These are phyloP conservation scores for Gortyna flavago DNA, from an alignment of 2,888 invertebrate species.

Conservation along the genomic window DNA sequence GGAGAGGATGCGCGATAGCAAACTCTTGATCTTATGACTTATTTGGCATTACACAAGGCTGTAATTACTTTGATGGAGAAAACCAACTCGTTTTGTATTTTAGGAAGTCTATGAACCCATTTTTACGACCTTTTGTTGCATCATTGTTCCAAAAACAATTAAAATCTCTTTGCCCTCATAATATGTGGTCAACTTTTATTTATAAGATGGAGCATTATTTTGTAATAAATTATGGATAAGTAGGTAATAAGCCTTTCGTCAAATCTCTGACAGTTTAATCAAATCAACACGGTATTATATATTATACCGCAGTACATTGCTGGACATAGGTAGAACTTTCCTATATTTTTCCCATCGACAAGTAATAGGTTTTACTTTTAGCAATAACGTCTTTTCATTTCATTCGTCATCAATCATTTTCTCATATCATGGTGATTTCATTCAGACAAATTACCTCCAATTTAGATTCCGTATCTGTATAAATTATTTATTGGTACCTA, in stretches of 20 bases:
- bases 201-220: neutral
- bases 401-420: slow-evolving; percentile 11
- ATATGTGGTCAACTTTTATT: neutral
- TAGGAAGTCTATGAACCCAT: neutral
- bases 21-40: neutral
- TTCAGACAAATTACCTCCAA: neutral
- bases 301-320: neutral
- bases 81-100: neutral
- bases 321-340: neutral
- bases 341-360: neutral
- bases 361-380: neutral
- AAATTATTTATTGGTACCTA: slow-evolving; percentile 8
- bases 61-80: neutral
- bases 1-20: neutral
- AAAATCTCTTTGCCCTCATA: neutral
- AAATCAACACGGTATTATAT: neutral
- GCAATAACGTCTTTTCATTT: neutral
- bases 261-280: neutral
- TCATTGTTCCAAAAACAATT: neutral
- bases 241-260: neutral
- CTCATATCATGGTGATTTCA: neutral
- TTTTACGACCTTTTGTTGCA: neutral
- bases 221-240: neutral
- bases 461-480: slow-evolving; percentile 5
- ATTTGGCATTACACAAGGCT: neutral